Conservation (phyloP, 2,888 invertebrate genomes). For the Sminthurides aquaticus region DNA sequence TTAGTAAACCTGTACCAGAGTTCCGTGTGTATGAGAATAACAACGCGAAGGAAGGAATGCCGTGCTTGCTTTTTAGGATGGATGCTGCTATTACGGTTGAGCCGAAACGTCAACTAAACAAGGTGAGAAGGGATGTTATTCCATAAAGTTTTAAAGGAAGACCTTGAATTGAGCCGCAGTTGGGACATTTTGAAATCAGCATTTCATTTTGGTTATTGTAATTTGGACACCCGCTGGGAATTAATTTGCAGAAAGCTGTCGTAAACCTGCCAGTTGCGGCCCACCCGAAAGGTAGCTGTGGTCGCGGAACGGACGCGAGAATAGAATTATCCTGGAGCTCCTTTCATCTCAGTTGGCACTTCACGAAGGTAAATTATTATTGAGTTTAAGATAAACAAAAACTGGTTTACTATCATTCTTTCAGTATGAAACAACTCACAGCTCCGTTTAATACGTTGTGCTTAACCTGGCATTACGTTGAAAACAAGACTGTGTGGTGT, state of each 20-base stretch:
- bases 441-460: too few relatives aligned
- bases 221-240: too few relatives aligned
- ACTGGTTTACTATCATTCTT: neutral
- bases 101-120: slow-evolving; percentile 38
- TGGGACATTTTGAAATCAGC: too few relatives aligned
- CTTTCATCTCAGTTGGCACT: slow-evolving; percentile 65
- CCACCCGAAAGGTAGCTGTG: slow-evolving; percentile 64
- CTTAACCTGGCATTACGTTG: too few relatives aligned
- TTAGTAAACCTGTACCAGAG: slow-evolving; percentile 27
- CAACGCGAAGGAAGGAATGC: slow-evolving; percentile 5
- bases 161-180: too few relatives aligned
- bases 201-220: too few relatives aligned
- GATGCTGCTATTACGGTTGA: slow-evolving; percentile 37
- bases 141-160: too few relatives aligned
- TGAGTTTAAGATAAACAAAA: neutral
- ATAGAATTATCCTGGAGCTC: slow-evolving; percentile 64
- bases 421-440: neutral
- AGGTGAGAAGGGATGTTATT: too few relatives aligned
- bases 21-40: slow-evolving; percentile 32
- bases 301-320: slow-evolving; percentile 63
- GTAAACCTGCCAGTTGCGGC: slow-evolving; percentile 69
- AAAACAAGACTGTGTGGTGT: too few relatives aligned
- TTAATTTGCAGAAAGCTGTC: slow-evolving; percentile 61
- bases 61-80: slow-evolving; percentile 31
- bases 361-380: slow-evolving; percentile 60